phyloP scores from a whole-genome alignment of 2,113 vertebrate genomes.

The Heptranchias perlo region DNA sequence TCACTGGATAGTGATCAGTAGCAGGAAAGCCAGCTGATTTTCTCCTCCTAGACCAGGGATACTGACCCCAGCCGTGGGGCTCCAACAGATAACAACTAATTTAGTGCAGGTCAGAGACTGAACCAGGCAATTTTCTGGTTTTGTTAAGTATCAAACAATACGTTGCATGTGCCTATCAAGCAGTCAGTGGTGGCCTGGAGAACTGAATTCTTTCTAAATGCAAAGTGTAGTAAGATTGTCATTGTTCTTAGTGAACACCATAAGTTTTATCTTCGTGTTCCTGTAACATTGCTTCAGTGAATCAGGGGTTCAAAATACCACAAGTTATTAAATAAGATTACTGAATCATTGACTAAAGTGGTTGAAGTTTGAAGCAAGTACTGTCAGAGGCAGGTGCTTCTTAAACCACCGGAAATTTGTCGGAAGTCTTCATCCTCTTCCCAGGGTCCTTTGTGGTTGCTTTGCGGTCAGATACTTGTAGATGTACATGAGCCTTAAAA shows the following conservation, averaged over 20 bases:
- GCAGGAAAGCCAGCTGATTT: background rate
- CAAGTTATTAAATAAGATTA: background rate
- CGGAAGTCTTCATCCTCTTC: slow-evolving; percentile 48
- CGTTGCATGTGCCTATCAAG: background rate
- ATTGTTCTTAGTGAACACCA: background rate
- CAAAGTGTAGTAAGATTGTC: background rate
- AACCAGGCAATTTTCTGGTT: background rate
- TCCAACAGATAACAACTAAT: background rate
- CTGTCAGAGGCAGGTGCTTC: slow-evolving; percentile 45
- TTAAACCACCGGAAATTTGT: slow-evolving; percentile 52
- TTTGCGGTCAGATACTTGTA: slow-evolving; percentile 37
- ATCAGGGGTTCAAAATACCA: background rate
- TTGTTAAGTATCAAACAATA: background rate
- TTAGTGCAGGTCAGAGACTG: background rate
- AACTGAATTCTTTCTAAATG: background rate
- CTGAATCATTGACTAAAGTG: background rate
- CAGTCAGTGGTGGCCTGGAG: background rate
- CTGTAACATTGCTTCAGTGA: background rate
- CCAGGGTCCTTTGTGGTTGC: slow-evolving; percentile 43
- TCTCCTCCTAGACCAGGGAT: background rate
- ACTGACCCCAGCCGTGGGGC: background rate
- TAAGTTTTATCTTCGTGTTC: background rate
- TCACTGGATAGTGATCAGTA: background rate
- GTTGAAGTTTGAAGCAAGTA: slow-evolving; percentile 42
- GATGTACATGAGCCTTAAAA: background rate